Evolutionary conservation across 2,113 vertebrate species (phyloP).

Genomic region (Nothobranchius furzeri): DNA sequence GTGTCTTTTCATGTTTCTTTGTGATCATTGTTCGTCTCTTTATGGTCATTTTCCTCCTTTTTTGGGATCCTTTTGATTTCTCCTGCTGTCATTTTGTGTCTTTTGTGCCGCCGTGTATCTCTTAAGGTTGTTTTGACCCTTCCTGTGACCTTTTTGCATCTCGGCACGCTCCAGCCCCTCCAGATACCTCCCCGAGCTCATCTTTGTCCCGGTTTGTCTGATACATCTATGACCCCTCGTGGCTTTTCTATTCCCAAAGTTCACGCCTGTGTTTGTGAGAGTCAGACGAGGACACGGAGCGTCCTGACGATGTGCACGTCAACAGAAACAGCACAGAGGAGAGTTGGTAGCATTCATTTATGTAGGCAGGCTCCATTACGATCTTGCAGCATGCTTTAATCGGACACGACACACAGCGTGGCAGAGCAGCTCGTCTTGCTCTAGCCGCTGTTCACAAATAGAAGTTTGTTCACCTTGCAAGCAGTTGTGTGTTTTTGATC

Average conservation of each 20-base stretch:
- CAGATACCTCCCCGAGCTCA: not conserved
- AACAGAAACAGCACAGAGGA: slow-evolving; percentile 32
- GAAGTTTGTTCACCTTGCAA: slow-evolving; percentile 36
- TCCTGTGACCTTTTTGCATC: slow-evolving; percentile 11
- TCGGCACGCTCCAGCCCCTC: not conserved
- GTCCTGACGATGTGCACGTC: slow-evolving; percentile 19
- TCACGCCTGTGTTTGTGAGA: slow-evolving; percentile 17
- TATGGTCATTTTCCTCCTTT: not conserved
- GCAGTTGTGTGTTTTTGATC: slow-evolving; percentile 37
- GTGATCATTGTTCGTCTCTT: not conserved
- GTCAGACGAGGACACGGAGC: slow-evolving; percentile 35
- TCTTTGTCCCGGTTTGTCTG: slow-evolving; percentile 11
- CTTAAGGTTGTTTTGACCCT: not conserved
- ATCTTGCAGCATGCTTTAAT: slow-evolving; percentile 44
- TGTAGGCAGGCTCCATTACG: slow-evolving; percentile 42
- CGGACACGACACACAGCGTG: slow-evolving; percentile 45
- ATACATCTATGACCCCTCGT: slow-evolving; percentile 14
- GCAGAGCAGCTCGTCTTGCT: slow-evolving; percentile 42
- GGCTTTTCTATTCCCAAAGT: slow-evolving; percentile 1
- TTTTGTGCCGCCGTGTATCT: not conserved
- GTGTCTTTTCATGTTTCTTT: not conserved
- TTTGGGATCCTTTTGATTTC: not conserved
- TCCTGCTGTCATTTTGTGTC: slow-evolving; percentile 13
- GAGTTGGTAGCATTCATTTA: slow-evolving; percentile 46
- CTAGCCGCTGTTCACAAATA: slow-evolving; percentile 49